Conservation (phyloP, 2,797 vertebrate genomes). For the Acanthiza pusilla region DNA sequence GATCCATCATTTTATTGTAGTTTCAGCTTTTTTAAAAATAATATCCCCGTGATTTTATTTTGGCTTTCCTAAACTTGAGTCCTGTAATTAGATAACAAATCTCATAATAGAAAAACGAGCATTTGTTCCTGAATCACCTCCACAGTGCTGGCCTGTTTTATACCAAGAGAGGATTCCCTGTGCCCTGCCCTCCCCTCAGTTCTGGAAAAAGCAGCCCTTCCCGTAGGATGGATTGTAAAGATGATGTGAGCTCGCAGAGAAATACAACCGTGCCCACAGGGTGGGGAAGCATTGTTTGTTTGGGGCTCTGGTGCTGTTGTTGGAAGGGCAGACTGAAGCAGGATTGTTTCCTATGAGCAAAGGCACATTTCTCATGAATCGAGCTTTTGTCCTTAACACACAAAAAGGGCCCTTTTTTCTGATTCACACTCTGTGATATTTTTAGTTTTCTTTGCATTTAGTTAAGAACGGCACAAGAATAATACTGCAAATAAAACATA, state of each 20-base stretch:
- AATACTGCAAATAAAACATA: background rate
- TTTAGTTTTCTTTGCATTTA: conserved; percentile 14
- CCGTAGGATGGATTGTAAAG: background rate
- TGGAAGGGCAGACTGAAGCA: conserved; percentile 1
- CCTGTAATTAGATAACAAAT: background rate
- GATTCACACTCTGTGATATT: background rate
- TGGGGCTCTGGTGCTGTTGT: background rate
- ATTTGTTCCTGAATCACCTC: background rate
- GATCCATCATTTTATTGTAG: background rate
- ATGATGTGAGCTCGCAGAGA: background rate
- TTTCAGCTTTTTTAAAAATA: background rate
- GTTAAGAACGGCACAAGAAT: background rate
- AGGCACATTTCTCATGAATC: conserved; percentile 4
- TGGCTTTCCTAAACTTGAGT: background rate
- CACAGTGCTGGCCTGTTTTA: background rate
- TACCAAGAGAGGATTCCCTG: background rate
- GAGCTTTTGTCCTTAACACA: conserved; percentile 37
- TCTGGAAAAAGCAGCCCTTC: background rate
- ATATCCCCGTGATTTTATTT: background rate
- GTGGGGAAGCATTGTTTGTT: background rate
- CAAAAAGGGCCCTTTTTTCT: background rate
- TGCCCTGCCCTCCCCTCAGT: background rate
- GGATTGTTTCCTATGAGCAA: conserved; percentile 15
- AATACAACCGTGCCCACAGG: background rate
- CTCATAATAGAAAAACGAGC: background rate